Percentiles rank a stretch among this genome's conserved stretches.
Evolutionary conservation across 2,113 vertebrate genomes (phyloP).

Genomic region (Saccopteryx leptura): DNA sequence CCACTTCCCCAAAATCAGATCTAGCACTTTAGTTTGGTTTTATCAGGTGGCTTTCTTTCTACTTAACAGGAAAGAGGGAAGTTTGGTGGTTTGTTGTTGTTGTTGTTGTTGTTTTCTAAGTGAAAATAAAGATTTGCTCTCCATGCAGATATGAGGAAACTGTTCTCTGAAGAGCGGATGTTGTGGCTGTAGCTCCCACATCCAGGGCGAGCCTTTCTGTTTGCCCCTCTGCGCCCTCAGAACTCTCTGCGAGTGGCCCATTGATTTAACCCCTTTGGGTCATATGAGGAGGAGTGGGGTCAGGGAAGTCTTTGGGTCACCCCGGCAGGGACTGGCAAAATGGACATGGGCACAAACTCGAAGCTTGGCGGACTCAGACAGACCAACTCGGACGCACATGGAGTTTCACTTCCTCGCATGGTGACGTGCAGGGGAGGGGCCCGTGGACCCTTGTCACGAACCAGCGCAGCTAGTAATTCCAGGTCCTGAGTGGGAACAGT

Average conservation of each 20-base stretch:
- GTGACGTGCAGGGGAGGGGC: neutral
- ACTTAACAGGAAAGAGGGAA: neutral
- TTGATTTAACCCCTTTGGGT: neutral
- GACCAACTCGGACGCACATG: neutral
- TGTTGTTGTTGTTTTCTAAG: no score
- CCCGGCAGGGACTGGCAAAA: neutral
- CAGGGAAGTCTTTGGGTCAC: neutral
- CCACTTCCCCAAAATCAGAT: neutral
- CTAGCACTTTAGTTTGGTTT: neutral
- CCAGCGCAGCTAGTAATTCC: no score
- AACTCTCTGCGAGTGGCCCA: neutral
- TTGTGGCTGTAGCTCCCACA: fast-evolving
- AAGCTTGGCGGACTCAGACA: neutral
- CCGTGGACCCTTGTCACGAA: neutral
- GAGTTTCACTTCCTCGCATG: neutral
- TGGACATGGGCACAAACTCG: neutral
- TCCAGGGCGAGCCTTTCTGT: neutral
- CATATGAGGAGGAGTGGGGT: neutral
- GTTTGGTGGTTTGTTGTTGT: neutral
- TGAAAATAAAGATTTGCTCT: neutral
- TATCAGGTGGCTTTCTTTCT: neutral
- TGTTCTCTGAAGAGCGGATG: neutral
- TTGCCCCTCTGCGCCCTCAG: neutral
- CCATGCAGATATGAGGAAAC: fast-evolving
- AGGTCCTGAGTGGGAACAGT: no score